Percentiles rank a stretch among this genome's conserved stretches.
Evolutionary conservation across 2,888 invertebrate species (phyloP).

Genomic region (Archips crataeganus): DNA sequence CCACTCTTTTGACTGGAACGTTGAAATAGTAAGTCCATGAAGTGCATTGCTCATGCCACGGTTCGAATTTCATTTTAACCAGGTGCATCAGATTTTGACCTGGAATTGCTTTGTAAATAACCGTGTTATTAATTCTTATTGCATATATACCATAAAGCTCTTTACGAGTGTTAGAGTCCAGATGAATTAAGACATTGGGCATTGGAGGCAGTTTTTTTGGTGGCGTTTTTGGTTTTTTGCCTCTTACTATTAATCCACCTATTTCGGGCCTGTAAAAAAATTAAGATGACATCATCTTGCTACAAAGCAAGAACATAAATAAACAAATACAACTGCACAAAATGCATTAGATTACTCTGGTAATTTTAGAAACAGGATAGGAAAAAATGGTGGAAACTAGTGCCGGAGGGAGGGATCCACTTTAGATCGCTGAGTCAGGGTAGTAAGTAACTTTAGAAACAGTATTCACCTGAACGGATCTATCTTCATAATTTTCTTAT

Average conservation of each 20-base stretch:
- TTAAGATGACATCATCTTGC: too few species aligned
- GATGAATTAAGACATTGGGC: conserved; percentile 53
- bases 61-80: conserved; percentile 54
- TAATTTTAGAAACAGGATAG: too few species aligned
- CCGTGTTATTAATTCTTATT: conserved; percentile 70
- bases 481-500: conserved; percentile 62
- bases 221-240: conserved; percentile 62
- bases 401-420: too few species aligned
- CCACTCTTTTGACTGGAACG: conserved; percentile 62
- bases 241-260: conserved; percentile 64
- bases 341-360: too few species aligned
- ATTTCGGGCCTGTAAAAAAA: conserved; percentile 64
- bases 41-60: conserved; percentile 62
- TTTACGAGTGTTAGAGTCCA: conserved; percentile 26
- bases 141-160: conserved; percentile 60
- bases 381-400: too few species aligned
- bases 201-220: conserved; percentile 57
- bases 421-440: too few species aligned
- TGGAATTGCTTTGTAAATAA: conserved; percentile 63
- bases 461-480: conserved; percentile 68
- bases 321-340: background rate
- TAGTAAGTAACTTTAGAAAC: too few species aligned
- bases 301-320: background rate
- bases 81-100: conserved; percentile 56
- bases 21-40: conserved; percentile 79